Evolutionary conservation across 2,888 invertebrate genomes (phyloP).

Genomic region (Himalopsyche tibetana): DNA sequence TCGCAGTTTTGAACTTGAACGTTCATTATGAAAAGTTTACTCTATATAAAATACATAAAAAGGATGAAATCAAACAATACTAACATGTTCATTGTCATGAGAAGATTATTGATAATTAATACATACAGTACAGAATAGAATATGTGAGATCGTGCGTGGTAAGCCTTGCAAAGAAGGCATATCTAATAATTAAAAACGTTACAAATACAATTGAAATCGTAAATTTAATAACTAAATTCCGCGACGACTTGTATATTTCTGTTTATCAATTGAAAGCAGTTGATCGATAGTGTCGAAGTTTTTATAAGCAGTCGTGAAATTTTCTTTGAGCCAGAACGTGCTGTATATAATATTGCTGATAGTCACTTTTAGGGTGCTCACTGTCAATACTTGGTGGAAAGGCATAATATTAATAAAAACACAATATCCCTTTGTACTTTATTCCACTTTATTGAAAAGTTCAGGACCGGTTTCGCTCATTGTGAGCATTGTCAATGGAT

Average conservation of each 20-base stretch:
- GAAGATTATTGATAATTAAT: neutral
- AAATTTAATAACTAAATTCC: neutral
- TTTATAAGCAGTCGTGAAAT: neutral
- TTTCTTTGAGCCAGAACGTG: neutral
- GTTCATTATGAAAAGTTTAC: conserved; percentile 52
- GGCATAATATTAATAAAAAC: too few relatives aligned
- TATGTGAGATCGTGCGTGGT: neutral
- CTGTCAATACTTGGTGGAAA: too few relatives aligned
- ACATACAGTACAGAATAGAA: neutral
- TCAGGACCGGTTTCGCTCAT: too few relatives aligned
- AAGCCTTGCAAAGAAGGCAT: neutral
- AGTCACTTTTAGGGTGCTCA: too few relatives aligned
- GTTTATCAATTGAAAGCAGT: conserved; percentile 48
- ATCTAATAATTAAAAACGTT: neutral
- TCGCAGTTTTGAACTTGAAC: conserved; percentile 16
- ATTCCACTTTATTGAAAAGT: too few relatives aligned
- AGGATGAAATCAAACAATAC: conserved; percentile 4
- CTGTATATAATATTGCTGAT: conserved; percentile 1
- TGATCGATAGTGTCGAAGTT: conserved; percentile 46
- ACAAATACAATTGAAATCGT: neutral
- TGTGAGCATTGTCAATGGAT: too few relatives aligned
- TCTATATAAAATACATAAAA: conserved; percentile 1
- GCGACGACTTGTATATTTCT: neutral
- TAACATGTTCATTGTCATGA: neutral
- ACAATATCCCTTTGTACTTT: too few relatives aligned